Conservation (phyloP, 1,140 invertebrate species). For the Musca vetustissima region DNA sequence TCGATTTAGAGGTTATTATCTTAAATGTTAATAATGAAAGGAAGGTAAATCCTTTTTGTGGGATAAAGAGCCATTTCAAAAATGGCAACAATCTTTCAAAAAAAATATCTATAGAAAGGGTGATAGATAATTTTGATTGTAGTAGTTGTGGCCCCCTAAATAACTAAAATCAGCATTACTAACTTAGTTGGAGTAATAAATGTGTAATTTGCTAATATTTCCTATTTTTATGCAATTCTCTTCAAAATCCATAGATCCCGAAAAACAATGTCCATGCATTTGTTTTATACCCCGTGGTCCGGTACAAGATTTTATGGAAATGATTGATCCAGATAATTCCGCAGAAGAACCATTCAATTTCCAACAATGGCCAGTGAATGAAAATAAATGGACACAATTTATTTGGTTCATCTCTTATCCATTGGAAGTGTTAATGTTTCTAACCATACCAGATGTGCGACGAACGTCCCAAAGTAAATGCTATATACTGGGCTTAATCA, state of each 20-base stretch:
- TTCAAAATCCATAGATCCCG: neutral
- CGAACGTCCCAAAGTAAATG: neutral
- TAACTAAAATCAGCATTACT: no score
- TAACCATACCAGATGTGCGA: constrained; percentile 14
- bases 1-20: no score
- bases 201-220: no score
- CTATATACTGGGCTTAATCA: constrained; percentile 71
- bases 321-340: neutral
- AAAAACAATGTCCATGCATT: neutral
- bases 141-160: no score
- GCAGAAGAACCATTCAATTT: neutral
- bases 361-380: neutral
- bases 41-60: no score
- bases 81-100: no score
- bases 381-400: neutral
- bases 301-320: neutral
- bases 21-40: no score
- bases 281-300: neutral
- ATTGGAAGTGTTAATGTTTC: neutral
- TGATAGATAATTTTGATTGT: no score
- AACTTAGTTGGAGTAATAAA: no score
- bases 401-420: constrained; percentile 13
- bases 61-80: no score
- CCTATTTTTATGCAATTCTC: no score
- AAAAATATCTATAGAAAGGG: no score